phyloP scores from a whole-genome alignment of 1,140 invertebrate species.

The Physella acuta region DNA sequence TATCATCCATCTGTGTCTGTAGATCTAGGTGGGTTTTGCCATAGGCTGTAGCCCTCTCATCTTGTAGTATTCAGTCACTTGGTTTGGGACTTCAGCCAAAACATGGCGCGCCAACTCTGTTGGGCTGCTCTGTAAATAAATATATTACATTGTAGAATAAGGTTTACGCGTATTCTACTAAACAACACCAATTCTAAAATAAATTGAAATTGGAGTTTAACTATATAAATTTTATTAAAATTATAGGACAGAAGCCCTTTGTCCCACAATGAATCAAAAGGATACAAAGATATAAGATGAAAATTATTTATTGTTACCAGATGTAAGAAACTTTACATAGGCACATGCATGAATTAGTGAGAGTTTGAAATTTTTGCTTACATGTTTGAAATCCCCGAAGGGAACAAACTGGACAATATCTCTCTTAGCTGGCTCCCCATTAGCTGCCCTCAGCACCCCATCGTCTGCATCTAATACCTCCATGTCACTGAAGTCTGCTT shows the following conservation, averaged over 20 bases:
- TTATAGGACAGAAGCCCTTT: no score
- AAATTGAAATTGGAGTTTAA: no score
- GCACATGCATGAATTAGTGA: not conserved
- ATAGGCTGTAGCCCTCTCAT: constrained; percentile 34
- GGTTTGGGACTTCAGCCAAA: constrained; percentile 66
- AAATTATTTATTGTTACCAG: no score
- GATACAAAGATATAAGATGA: no score
- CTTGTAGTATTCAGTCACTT: constrained; percentile 58
- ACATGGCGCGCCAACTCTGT: constrained; percentile 65
- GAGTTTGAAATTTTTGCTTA: constrained; percentile 28
- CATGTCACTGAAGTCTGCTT: constrained; percentile 66
- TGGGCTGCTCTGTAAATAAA: constrained; percentile 40
- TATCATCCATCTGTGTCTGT: no score
- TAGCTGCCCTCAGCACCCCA: constrained; percentile 56
- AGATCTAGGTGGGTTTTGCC: not conserved
- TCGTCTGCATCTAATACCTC: constrained; percentile 66
- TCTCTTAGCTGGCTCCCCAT: constrained; percentile 59
- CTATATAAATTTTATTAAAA: no score
- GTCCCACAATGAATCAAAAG: no score
- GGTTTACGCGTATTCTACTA: no score
- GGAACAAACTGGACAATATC: constrained; percentile 70
- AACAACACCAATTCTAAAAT: no score
- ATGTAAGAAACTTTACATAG: no score
- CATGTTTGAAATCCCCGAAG: constrained; percentile 61
- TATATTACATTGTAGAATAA: no score